Percentiles rank a stretch among this genome's conserved stretches.
phyloP scores from a whole-genome alignment of 2,113 vertebrate species.

The Heptranchias perlo region DNA sequence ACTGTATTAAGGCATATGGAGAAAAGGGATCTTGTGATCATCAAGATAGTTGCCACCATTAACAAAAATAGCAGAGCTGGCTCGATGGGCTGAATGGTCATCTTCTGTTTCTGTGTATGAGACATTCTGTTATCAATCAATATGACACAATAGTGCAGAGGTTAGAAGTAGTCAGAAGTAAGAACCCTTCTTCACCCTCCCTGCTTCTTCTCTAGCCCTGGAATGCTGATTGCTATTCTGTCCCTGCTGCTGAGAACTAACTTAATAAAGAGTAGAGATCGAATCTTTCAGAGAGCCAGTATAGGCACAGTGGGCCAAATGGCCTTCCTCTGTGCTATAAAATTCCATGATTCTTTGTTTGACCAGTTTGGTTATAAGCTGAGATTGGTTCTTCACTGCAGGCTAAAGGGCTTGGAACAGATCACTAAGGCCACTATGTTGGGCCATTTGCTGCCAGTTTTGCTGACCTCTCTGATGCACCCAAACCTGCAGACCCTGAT shows the following conservation, averaged over 20 bases:
- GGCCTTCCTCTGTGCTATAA: not conserved
- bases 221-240: no score
- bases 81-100: not conserved
- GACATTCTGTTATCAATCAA: not conserved
- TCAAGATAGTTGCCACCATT: not conserved
- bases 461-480: constrained; percentile 94
- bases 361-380: not conserved
- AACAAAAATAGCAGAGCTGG: not conserved
- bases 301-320: not conserved
- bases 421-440: constrained; percentile 95
- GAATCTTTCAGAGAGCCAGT: not conserved
- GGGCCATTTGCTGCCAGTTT: constrained; percentile 86
- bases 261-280: not conserved
- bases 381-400: constrained; percentile 49
- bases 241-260: not conserved
- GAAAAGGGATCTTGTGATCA: not conserved
- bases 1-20: not conserved
- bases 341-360: not conserved
- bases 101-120: not conserved
- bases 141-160: not conserved
- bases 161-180: not conserved
- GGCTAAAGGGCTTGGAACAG: constrained; percentile 93
- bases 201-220: not conserved
- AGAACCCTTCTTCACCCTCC: not conserved
- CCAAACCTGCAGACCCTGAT: constrained; percentile 88